phyloP scores from a whole-genome alignment of 2,797 vertebrate species.

The Phrynocephalus forsythii region DNA sequence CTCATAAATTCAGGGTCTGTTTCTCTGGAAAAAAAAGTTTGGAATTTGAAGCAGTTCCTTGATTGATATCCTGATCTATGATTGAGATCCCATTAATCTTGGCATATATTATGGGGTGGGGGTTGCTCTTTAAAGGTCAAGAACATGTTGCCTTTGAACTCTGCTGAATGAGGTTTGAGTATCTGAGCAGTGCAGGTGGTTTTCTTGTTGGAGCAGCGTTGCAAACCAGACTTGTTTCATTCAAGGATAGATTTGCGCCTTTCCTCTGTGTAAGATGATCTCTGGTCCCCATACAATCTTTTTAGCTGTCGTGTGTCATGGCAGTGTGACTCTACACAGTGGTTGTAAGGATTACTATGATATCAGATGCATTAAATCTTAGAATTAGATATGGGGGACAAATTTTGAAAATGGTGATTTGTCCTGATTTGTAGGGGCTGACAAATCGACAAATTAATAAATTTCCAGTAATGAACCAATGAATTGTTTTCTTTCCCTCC shows the following conservation, averaged over 20 bases:
- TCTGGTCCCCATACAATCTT: background rate
- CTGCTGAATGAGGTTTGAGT: background rate
- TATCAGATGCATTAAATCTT: no score
- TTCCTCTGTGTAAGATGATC: background rate
- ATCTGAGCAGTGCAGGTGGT: background rate
- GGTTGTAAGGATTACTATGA: background rate
- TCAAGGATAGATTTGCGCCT: no score
- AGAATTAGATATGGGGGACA: no score
- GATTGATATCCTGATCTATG: rapidly evolving
- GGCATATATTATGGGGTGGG: background rate
- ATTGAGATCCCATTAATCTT: background rate
- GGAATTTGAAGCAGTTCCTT: background rate
- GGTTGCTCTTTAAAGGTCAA: background rate
- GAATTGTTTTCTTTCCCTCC: no score
- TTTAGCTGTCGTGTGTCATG: no score
- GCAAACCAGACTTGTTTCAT: background rate
- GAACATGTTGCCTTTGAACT: background rate
- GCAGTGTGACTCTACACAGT: no score
- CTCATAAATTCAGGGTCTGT: conserved; percentile 39
- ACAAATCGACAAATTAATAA: no score
- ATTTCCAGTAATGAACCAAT: no score
- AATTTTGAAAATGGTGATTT: no score
- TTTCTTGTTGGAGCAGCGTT: no score
- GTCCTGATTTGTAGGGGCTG: no score
- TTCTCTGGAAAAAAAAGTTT: conserved; percentile 9